A percentile compares a stretch with the other conserved stretches of the same genome.
Evolutionary conservation across 2,888 invertebrate species (phyloP).

Genomic region (Drosophila mercatorum): DNA sequence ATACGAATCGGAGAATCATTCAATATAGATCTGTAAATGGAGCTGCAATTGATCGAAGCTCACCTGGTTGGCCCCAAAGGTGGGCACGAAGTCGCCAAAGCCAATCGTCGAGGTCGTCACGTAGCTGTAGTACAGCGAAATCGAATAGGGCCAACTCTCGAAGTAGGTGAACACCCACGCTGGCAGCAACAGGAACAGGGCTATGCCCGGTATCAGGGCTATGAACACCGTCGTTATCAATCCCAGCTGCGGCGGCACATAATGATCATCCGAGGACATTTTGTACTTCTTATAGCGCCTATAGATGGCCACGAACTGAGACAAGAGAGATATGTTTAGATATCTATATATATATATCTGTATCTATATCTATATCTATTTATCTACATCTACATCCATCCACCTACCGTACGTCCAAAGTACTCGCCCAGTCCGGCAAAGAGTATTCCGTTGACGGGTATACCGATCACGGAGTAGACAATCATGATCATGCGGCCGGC

Average conservation of each 20-base stretch:
- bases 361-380: background rate
- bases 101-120: slow-evolving; percentile 95
- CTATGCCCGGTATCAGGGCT: slow-evolving; percentile 94
- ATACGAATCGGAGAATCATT: background rate
- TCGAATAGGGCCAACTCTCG: slow-evolving; percentile 94
- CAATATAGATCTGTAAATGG: too few species aligned
- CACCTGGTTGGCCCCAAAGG: slow-evolving; percentile 84
- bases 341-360: background rate
- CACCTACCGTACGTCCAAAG: slow-evolving; percentile 90
- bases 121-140: slow-evolving; percentile 94
- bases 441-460: slow-evolving; percentile 86
- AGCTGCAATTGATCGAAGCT: background rate
- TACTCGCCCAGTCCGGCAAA: slow-evolving; percentile 93
- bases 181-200: slow-evolving; percentile 94
- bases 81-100: slow-evolving; percentile 96
- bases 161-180: slow-evolving; percentile 93
- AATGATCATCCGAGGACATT: slow-evolving; percentile 87
- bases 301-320: slow-evolving; percentile 91
- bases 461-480: slow-evolving; percentile 92
- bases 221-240: slow-evolving; percentile 92
- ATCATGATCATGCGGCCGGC: slow-evolving; percentile 94
- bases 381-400: background rate
- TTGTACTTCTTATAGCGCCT: slow-evolving; percentile 91
- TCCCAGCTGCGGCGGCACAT: slow-evolving; percentile 89
- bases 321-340: background rate